These are phyloP conservation scores for Dromius quadrimaculatus DNA, from an alignment of 2,888 invertebrate species.

Conservation along the genomic window DNA sequence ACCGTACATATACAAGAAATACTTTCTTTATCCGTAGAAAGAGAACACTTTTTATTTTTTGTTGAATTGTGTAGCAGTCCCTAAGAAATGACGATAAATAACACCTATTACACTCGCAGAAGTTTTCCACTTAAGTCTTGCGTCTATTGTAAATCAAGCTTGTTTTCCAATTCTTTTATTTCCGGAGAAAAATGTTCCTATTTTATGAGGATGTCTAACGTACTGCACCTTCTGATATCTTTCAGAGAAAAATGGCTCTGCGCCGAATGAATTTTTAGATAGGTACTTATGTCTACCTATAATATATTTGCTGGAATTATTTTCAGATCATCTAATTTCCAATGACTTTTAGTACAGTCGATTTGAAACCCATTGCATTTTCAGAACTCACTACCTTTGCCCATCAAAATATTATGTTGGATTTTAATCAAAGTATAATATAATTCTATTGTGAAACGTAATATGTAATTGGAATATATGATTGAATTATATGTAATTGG, in stretches of 20 bases:
- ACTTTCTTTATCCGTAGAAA: conserved; percentile 41
- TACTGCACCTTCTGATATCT: conserved; percentile 20
- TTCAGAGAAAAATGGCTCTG: not conserved
- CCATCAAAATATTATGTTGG: too few relatives aligned
- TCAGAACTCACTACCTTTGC: too few relatives aligned
- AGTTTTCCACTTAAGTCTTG: conserved; percentile 40
- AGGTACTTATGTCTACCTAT: too few relatives aligned
- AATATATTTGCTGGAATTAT: too few relatives aligned
- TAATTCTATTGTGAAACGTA: too few relatives aligned
- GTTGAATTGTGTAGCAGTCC: conserved; percentile 16
- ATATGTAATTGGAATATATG: too few relatives aligned
- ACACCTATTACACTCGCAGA: conserved; percentile 40
- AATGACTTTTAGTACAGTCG: too few relatives aligned
- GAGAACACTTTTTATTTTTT: conserved; percentile 39
- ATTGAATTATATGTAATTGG: too few relatives aligned
- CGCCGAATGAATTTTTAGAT: too few relatives aligned
- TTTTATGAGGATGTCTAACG: conserved; percentile 31
- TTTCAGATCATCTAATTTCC: too few relatives aligned
- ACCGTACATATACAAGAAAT: conserved; percentile 33
- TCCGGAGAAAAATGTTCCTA: conserved; percentile 25
- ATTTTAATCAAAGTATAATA: too few relatives aligned
- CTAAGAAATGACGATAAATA: conserved; percentile 45
- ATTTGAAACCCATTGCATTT: too few relatives aligned
- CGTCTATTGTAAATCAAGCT: conserved; percentile 41
- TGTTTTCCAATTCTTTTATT: conserved; percentile 43